phyloP scores from a whole-genome alignment of 1,140 invertebrate species.

The Bombus impatiens region DNA sequence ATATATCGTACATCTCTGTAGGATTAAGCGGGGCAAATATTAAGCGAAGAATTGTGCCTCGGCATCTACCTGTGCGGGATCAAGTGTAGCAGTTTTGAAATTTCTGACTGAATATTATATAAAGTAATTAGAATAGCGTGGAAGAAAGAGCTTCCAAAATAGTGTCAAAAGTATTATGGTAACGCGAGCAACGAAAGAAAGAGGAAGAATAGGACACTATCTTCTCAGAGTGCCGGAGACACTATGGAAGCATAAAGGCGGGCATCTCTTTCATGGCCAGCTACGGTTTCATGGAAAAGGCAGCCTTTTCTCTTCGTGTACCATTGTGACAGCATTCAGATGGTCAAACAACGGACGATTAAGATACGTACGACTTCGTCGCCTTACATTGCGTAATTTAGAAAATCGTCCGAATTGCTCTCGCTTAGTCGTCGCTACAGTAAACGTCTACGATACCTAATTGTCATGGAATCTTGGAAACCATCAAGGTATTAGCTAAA shows the following conservation, averaged over 20 bases:
- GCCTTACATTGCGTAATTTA: background rate
- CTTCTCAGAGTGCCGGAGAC: slow-evolving; percentile 2
- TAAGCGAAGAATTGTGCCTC: background rate
- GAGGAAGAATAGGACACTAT: background rate
- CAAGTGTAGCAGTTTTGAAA: slow-evolving; percentile 18
- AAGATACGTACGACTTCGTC: slow-evolving; percentile 2
- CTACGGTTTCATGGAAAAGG: background rate
- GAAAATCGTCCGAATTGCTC: background rate
- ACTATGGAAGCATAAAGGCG: slow-evolving; percentile 10
- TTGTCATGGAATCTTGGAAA: background rate
- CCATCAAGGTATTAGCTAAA: background rate
- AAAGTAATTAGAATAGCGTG: background rate
- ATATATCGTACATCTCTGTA: background rate
- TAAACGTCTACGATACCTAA: background rate
- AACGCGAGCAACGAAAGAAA: background rate
- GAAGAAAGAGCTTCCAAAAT: slow-evolving; percentile 15
- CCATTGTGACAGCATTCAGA: slow-evolving; percentile 17
- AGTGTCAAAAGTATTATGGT: slow-evolving; percentile 31
- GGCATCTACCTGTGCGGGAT: background rate
- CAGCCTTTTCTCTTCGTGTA: slow-evolving; percentile 2
- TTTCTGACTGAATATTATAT: slow-evolving; percentile 9
- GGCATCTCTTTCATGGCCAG: slow-evolving; percentile 22
- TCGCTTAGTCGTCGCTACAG: background rate
- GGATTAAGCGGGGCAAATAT: slow-evolving; percentile 16
- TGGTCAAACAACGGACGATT: slow-evolving; percentile 36